Evolutionary conservation across 2,888 invertebrate species (phyloP).

Genomic region (Buathra laborator): DNA sequence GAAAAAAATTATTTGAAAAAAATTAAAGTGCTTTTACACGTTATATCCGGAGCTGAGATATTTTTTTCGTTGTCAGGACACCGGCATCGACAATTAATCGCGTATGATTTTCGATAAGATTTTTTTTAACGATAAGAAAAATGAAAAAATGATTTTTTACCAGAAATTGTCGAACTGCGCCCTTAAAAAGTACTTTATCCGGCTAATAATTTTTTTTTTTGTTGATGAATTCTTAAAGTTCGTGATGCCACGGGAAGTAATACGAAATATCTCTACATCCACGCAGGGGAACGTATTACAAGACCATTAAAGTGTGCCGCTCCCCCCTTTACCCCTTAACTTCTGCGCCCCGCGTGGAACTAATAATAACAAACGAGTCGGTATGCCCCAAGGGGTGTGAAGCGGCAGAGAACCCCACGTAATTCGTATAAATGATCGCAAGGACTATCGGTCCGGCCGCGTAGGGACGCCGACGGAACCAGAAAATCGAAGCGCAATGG

Average conservation of each 20-base stretch:
- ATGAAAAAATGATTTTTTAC: too few relatives aligned
- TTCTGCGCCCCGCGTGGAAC: conserved; percentile 51
- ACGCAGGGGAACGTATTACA: conserved; percentile 68
- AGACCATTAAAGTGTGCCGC: conserved; percentile 69
- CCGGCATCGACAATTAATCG: too few relatives aligned
- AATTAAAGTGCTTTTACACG: too few relatives aligned
- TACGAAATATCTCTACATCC: conserved; percentile 49
- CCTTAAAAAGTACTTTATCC: too few relatives aligned
- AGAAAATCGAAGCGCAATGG: conserved; percentile 60
- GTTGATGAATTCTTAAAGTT: conserved; percentile 6
- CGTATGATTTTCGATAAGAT: too few relatives aligned
- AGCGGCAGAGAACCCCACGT: conserved; percentile 76
- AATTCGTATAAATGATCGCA: conserved; percentile 85
- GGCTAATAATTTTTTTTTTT: too few relatives aligned
- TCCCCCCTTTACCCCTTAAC: conserved; percentile 18
- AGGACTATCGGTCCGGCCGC: conserved; percentile 75
- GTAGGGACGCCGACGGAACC: conserved; percentile 59
- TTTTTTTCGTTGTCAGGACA: too few relatives aligned
- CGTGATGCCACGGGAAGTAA: conserved; percentile 25
- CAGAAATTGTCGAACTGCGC: too few relatives aligned
- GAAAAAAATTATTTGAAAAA: too few relatives aligned
- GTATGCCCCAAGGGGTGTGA: conserved; percentile 69
- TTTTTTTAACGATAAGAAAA: too few relatives aligned
- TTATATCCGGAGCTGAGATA: too few relatives aligned
- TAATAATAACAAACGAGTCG: conserved; percentile 77